Base-by-base conservation (phyloP, 2,888 invertebrate genomes). In the Acleris laterana region DNA sequence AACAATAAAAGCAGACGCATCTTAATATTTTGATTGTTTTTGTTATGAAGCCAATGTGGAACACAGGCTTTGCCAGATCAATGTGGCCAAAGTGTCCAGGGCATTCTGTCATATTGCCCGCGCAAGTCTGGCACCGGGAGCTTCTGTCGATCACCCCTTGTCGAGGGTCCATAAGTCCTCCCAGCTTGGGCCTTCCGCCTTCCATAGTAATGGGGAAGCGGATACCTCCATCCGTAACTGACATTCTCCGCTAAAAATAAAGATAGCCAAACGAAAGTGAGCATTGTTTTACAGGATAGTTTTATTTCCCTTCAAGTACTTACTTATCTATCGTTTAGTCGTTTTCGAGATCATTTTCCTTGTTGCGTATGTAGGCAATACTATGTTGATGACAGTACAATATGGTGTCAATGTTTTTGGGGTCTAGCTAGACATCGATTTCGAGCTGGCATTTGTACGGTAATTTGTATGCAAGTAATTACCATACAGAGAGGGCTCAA, bases 1-100 rank as follows among this genome's bases (percentile, higher is more conserved):
- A 99, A 88, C 99, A 99, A 86, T 98, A 99, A 88, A 99, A 99
- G 86, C 99, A 99, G 22, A 99, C 99, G 90, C 99, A 99, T 88
- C 99, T 94, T n/a, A 99, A 91, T 68, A 99, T 95, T 92, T 99
- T 99, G 72, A 99, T 98, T 0, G 97, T 97, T 93, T 99, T 99
- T 42, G 98, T 98, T 60, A 99, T 94, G 81, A 99, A 99, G 46
- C 99, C 99, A 82, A 99, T 97, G 85, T 99, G 99, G 89, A 98
- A 99, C 0, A 99, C 99, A 20, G 99, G 99, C 87, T 99, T 99
- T 0, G 99, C 97, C 73, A 99, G 93, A 87, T 99, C 99, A 78
- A 99, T 97, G 86, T 99, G 99, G 4, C 99, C 99, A 93, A 99
- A 99, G 89, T 99, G 99, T 2, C 99, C 99, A 3, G 99, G 99